Evolutionary conservation across 2,113 vertebrate genomes (phyloP).

Genomic region (Ariopsis seemanni): DNA sequence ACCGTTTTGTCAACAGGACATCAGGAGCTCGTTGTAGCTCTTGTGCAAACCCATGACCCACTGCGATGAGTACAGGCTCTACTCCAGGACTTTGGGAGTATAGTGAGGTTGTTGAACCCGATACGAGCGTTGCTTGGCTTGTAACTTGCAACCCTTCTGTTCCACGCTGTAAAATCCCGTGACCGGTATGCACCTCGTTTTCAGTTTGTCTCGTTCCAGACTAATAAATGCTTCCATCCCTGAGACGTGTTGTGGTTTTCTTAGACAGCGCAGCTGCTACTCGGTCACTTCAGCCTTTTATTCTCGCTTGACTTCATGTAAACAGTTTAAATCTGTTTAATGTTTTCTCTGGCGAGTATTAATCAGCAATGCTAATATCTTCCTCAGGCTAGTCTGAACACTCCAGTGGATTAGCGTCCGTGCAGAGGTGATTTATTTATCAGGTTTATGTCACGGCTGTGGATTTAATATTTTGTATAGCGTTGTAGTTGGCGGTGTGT

Average conservation of each 20-base stretch:
- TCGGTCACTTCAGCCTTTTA: neutral
- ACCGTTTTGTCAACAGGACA: neutral
- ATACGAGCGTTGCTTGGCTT: constrained; percentile 48
- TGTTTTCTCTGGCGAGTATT: constrained; percentile 42
- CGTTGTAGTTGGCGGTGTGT: too few species aligned
- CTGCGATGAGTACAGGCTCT: neutral
- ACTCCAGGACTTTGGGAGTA: constrained; percentile 11
- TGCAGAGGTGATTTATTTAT: neutral
- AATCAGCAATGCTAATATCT: constrained; percentile 39
- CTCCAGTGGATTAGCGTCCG: constrained; percentile 4
- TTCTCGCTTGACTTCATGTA: neutral
- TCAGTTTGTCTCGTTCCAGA: neutral
- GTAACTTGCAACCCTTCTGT: constrained; percentile 48
- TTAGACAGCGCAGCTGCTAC: neutral
- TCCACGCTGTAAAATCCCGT: constrained; percentile 47
- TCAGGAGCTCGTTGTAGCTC: neutral
- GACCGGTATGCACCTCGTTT: constrained; percentile 17
- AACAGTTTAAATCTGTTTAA: neutral
- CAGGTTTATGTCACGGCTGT: neutral
- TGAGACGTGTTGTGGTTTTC: neutral
- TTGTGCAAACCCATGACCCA: neutral
- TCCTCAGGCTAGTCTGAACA: neutral
- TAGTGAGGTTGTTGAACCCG: constrained; percentile 44
- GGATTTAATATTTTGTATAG: neutral
- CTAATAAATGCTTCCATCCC: constrained; percentile 5